A percentile compares a stretch with the other conserved stretches of the same genome.
These are phyloP conservation scores for Microcebus tavaratra DNA, from an alignment of 2,113 vertebrate species.

Conservation along the genomic window DNA sequence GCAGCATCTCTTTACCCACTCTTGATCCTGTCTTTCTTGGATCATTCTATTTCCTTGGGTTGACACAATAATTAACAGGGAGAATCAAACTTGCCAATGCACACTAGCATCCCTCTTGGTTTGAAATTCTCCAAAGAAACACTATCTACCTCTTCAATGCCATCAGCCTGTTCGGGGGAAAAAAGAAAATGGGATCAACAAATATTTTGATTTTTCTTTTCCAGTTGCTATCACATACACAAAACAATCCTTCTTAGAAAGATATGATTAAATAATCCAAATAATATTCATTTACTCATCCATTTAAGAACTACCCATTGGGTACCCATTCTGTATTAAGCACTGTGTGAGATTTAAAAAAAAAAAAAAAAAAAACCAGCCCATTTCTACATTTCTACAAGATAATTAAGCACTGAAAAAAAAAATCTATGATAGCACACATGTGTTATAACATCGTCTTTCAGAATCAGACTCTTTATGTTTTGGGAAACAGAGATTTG, in stretches of 20 bases:
- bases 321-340: not conserved
- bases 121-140: constrained; percentile 27
- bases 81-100: not conserved
- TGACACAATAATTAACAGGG: not conserved
- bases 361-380: no score
- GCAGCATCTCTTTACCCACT: not conserved
- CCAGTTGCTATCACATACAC: not conserved
- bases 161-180: not conserved
- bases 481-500: constrained; percentile 65
- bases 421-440: constrained; percentile 10
- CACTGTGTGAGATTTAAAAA: not conserved
- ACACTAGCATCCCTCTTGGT: not conserved
- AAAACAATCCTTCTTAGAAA: not conserved
- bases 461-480: constrained; percentile 35
- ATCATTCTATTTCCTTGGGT: not conserved
- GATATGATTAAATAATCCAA: constrained; percentile 31
- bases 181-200: constrained; percentile 5
- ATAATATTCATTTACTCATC: not conserved
- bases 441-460: constrained; percentile 46
- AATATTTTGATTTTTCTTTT: constrained; percentile 26
- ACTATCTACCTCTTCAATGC: not conserved
- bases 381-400: no score
- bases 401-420: constrained; percentile 28
- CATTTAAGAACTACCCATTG: not conserved
- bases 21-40: not conserved